Percentiles rank a stretch among this genome's conserved stretches.
These are phyloP conservation scores for Zosterops borbonicus DNA, from an alignment of 2,113 vertebrate species.

Conservation along the genomic window DNA sequence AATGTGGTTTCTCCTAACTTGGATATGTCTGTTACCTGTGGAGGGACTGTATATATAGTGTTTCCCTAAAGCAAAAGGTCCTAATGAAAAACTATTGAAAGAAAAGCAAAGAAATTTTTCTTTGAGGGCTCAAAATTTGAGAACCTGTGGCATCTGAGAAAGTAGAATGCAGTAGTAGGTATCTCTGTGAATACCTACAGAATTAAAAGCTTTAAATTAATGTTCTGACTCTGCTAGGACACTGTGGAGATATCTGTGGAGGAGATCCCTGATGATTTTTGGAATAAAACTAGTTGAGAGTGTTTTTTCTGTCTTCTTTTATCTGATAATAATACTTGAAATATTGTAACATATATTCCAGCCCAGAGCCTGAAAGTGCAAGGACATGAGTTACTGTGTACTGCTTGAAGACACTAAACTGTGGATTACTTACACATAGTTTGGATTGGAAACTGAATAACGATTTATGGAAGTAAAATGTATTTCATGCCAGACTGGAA, in stretches of 20 bases:
- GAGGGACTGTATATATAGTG: neutral
- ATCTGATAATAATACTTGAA: neutral
- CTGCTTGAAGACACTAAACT: slow-evolving; percentile 39
- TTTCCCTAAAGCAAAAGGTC: neutral
- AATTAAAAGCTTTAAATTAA: neutral
- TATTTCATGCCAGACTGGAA: neutral
- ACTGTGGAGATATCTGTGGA: neutral
- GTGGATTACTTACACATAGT: neutral
- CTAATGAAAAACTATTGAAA: neutral
- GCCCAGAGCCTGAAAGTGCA: neutral
- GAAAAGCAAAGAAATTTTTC: neutral
- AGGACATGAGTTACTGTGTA: slow-evolving; percentile 6
- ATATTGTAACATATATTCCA: neutral
- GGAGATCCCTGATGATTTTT: neutral
- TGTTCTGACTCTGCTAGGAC: neutral
- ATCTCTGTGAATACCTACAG: neutral
- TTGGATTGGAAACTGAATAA: neutral
- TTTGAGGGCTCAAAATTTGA: neutral
- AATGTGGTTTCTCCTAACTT: neutral
- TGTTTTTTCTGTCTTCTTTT: neutral
- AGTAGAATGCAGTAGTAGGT: neutral
- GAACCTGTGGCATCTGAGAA: neutral
- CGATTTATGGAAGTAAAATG: neutral
- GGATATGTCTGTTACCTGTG: neutral
- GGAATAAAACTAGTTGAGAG: neutral